These are phyloP conservation scores for Bufo gargarizans DNA, from an alignment of 2,113 vertebrate genomes.

Conservation along the genomic window DNA sequence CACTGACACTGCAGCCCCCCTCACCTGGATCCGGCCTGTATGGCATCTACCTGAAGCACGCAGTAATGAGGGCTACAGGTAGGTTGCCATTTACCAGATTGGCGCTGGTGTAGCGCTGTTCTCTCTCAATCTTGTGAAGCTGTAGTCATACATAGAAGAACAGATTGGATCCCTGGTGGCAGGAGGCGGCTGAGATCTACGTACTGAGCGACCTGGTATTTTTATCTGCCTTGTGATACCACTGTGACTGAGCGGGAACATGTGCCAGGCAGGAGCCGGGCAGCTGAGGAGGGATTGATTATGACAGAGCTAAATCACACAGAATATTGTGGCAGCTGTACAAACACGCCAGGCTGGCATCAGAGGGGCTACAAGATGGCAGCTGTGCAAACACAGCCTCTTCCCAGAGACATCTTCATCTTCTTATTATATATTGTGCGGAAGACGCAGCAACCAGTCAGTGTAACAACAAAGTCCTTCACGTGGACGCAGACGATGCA, in stretches of 20 bases:
- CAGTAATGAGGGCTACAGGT: background rate
- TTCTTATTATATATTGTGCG: no score
- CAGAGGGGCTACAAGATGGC: background rate
- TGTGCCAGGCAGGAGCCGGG: conserved; percentile 19
- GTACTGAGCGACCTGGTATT: background rate
- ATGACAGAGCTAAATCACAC: conserved; percentile 20
- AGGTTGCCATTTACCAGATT: background rate
- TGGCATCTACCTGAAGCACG: no score
- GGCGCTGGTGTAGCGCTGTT: background rate
- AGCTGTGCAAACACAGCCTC: background rate
- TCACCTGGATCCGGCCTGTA: no score
- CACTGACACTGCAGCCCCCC: no score
- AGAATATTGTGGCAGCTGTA: conserved; percentile 7
- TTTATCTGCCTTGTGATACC: conserved; percentile 36
- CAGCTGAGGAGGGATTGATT: conserved; percentile 12
- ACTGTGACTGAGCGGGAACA: conserved; percentile 8
- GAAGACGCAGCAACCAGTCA: background rate
- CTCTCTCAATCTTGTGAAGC: background rate
- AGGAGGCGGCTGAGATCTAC: conserved; percentile 4
- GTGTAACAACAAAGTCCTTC: no score
- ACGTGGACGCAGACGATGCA: no score
- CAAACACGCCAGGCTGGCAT: background rate
- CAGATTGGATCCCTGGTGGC: no score
- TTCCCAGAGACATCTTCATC: background rate
- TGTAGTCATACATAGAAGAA: background rate